These are phyloP conservation scores for Eledona agricola DNA, from an alignment of 2,888 invertebrate genomes.

Conservation along the genomic window DNA sequence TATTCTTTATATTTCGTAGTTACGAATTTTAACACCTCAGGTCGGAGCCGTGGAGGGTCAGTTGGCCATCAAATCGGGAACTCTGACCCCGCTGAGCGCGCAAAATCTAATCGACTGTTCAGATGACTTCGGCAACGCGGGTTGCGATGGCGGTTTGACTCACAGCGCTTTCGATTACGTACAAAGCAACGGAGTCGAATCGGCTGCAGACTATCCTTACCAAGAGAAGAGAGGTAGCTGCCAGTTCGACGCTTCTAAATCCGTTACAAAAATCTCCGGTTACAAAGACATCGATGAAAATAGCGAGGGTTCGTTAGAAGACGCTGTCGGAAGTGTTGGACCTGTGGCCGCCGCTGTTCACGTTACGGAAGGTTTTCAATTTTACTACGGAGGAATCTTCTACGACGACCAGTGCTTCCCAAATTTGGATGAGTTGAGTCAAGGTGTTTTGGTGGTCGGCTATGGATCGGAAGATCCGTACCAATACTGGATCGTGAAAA, in stretches of 20 bases:
- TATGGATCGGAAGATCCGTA: constrained; percentile 71
- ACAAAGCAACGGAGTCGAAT: constrained; percentile 65
- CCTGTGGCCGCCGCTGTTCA: constrained; percentile 89
- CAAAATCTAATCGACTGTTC: constrained; percentile 68
- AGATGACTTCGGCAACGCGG: constrained; percentile 62
- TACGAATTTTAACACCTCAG: constrained; percentile 54
- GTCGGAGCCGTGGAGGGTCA: constrained; percentile 66
- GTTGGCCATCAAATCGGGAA: constrained; percentile 63
- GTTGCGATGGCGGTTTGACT: constrained; percentile 66
- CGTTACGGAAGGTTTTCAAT: constrained; percentile 76
- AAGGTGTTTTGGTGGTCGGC: constrained; percentile 81
- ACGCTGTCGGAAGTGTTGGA: constrained; percentile 75
- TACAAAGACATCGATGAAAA: not conserved
- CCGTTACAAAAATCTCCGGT: constrained; percentile 3
- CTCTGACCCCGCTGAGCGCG: constrained; percentile 64
- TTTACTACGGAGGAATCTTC: constrained; percentile 81
- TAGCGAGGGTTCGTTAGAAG: not conserved
- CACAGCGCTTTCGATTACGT: constrained; percentile 63
- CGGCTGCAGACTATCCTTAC: constrained; percentile 66
- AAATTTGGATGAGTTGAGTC: constrained; percentile 69
- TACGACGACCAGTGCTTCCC: constrained; percentile 76
- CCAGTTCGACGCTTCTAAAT: constrained; percentile 47
- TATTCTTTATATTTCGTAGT: not conserved
- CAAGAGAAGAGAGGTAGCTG: constrained; percentile 46
- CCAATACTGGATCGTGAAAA: constrained; percentile 74